These are phyloP conservation scores for Aradus depressus DNA, from an alignment of 2,888 invertebrate species.

Conservation along the genomic window DNA sequence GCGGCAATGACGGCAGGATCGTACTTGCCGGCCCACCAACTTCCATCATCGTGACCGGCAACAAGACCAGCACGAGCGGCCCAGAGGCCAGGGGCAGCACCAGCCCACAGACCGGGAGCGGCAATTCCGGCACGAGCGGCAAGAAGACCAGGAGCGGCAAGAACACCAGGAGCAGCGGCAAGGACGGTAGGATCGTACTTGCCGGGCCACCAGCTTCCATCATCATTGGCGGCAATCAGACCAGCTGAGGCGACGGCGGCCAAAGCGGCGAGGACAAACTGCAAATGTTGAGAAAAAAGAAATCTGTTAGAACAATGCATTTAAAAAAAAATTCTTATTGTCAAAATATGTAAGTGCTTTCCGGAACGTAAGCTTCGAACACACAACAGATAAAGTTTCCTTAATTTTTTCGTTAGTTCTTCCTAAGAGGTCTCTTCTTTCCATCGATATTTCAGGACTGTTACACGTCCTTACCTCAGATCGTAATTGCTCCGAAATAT, in stretches of 20 bases:
- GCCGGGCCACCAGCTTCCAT: conserved; percentile 14
- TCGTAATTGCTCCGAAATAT: too few species aligned
- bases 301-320: not conserved
- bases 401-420: too few species aligned
- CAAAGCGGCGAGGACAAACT: conserved; percentile 9
- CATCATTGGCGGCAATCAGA: conserved; percentile 4
- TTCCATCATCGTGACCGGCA: conserved; percentile 7
- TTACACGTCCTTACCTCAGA: too few species aligned
- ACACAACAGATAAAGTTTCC: too few species aligned
- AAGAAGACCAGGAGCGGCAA: not conserved
- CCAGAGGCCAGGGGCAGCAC: too few species aligned
- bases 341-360: too few species aligned
- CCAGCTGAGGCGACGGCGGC: conserved; percentile 5
- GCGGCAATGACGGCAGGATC: conserved; percentile 13
- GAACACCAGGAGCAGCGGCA: conserved; percentile 3
- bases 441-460: too few species aligned
- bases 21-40: conserved; percentile 17
- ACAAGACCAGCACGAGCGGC: too few species aligned
- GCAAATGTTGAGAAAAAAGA: not conserved
- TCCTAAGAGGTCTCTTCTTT: too few species aligned
- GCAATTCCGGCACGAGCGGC: not conserved
- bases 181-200: conserved; percentile 10
- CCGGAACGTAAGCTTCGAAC: too few species aligned
- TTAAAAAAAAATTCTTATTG: too few species aligned
- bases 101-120: too few species aligned